A percentile compares a stretch with the other conserved stretches of the same genome.
Evolutionary conservation across 2,797 vertebrate species (phyloP).

Genomic region (Simalia tracyae): DNA sequence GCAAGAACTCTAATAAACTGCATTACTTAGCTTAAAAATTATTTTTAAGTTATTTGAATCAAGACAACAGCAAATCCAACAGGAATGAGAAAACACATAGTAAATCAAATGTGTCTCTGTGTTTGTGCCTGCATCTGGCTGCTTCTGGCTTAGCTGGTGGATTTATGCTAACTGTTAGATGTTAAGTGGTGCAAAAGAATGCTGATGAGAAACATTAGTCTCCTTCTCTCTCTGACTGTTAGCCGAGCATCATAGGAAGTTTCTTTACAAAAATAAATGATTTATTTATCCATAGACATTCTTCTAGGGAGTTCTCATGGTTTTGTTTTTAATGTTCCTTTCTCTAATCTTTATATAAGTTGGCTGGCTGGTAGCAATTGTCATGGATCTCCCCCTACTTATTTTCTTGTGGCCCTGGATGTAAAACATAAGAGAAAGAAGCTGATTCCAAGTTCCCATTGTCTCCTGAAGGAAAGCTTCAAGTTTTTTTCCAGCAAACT

Average conservation of each 20-base stretch:
- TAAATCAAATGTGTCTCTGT: not conserved
- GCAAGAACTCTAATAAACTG: not conserved
- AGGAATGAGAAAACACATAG: not conserved
- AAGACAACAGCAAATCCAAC: not conserved
- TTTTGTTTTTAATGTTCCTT: not conserved
- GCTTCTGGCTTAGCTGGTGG: not conserved
- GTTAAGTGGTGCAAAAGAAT: not conserved
- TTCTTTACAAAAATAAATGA: not conserved
- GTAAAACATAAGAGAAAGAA: not conserved
- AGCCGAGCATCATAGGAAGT: not conserved
- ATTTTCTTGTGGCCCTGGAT: not conserved
- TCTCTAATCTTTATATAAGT: not conserved
- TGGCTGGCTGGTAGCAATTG: not conserved
- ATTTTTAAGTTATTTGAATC: not conserved
- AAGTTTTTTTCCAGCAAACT: not conserved
- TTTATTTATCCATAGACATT: not conserved
- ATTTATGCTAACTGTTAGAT: not conserved
- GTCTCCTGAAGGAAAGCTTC: not conserved
- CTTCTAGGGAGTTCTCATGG: not conserved
- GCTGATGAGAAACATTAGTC: not conserved
- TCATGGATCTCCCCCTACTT: not conserved
- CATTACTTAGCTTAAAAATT: not conserved
- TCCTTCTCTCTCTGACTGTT: not conserved
- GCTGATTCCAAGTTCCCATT: not conserved
- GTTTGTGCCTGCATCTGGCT: not conserved